phyloP scores from a whole-genome alignment of 2,113 vertebrate species.

The Lethenteron camtschaticum region DNA sequence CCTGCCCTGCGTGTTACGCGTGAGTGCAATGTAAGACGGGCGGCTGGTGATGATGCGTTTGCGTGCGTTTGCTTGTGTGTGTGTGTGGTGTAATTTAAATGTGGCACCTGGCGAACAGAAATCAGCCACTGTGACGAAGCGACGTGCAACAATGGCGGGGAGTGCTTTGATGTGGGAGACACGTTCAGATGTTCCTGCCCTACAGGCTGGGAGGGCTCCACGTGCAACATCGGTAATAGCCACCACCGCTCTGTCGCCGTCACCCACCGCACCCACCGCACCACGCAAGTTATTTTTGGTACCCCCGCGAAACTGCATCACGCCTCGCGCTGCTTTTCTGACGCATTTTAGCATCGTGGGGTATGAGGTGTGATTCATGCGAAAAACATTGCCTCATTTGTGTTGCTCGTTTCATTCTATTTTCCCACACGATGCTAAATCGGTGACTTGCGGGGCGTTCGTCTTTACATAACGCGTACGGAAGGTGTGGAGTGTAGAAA shows the following conservation, averaged over 20 bases:
- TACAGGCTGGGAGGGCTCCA: constrained; percentile 56
- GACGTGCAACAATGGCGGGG: constrained; percentile 74
- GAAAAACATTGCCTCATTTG: no score
- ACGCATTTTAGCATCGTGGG: no score
- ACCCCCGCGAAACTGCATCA: no score
- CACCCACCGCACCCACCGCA: background rate
- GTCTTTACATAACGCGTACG: no score
- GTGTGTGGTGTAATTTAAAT: background rate
- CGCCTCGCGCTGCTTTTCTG: no score
- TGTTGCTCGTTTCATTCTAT: no score
- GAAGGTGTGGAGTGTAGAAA: no score
- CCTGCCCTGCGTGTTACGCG: background rate
- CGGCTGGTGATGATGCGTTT: background rate
- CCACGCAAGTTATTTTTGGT: no score
- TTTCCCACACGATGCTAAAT: no score
- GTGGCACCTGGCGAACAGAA: constrained; percentile 23
- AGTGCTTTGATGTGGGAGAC: constrained; percentile 61
- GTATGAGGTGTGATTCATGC: no score
- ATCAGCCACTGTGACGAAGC: constrained; percentile 67
- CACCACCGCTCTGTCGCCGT: background rate
- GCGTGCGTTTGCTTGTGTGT: background rate
- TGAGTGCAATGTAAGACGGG: background rate
- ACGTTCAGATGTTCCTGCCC: constrained; percentile 56
- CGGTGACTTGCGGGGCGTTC: no score
- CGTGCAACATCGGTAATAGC: constrained; percentile 50